phyloP scores from a whole-genome alignment of 2,888 invertebrate species.

The Lydus trimaculatus region DNA sequence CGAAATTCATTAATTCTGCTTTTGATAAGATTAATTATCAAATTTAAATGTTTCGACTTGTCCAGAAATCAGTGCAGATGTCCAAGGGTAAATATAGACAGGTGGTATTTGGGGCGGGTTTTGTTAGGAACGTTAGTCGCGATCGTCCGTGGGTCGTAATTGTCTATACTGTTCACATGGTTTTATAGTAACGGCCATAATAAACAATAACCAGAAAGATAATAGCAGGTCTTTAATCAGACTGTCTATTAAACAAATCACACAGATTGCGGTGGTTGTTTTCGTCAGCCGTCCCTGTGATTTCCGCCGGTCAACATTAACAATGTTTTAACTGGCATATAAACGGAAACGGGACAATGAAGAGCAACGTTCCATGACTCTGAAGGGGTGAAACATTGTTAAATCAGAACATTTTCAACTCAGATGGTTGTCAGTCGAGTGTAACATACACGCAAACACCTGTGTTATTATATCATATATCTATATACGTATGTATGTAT shows the following conservation, averaged over 20 bases:
- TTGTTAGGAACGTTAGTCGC: not conserved
- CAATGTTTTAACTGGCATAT: slow-evolving; percentile 44
- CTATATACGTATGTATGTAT: too few species aligned
- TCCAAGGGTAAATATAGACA: not conserved
- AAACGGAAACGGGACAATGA: slow-evolving; percentile 55
- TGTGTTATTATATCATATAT: slow-evolving; percentile 20
- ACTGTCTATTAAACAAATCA: slow-evolving; percentile 44
- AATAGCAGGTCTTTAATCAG: slow-evolving; percentile 41
- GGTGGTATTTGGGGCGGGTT: not conserved
- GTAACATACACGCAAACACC: slow-evolving; percentile 33
- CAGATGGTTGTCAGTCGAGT: slow-evolving; percentile 36
- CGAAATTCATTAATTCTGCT: too few species aligned
- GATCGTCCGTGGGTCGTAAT: slow-evolving; percentile 17
- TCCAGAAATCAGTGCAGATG: not conserved
- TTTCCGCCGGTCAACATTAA: slow-evolving; percentile 49
- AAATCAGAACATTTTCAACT: slow-evolving; percentile 45
- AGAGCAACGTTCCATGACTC: slow-evolving; percentile 52
- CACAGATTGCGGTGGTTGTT: slow-evolving; percentile 40
- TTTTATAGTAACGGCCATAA: slow-evolving; percentile 32
- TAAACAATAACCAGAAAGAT: slow-evolving; percentile 35
- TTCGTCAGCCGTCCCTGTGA: slow-evolving; percentile 48
- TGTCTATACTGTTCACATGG: slow-evolving; percentile 24
- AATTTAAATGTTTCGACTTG: not conserved
- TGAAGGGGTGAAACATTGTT: slow-evolving; percentile 48
- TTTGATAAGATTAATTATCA: too few species aligned